phyloP scores from a whole-genome alignment of 2,888 invertebrate genomes.

The Plagiodera versicolora region DNA sequence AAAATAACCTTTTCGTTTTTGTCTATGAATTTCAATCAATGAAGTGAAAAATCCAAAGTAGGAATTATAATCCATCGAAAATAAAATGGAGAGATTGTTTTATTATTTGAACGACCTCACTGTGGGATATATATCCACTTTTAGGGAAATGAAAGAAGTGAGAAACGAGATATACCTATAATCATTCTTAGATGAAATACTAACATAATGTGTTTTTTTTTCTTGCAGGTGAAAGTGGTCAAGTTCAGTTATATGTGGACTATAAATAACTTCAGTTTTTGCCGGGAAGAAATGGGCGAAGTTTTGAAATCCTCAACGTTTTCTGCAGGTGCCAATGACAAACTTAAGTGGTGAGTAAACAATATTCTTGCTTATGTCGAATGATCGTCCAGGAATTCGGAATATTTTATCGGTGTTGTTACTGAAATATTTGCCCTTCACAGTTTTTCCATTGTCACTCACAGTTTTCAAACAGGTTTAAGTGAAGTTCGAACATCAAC shows the following conservation, averaged over 20 bases:
- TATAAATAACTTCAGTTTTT: constrained; percentile 99
- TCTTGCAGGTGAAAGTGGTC: constrained; percentile 95
- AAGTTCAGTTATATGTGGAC: constrained; percentile 99
- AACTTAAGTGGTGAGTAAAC: constrained; percentile 88
- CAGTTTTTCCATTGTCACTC: neutral
- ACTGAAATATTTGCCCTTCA: neutral
- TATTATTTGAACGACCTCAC: constrained; percentile 10
- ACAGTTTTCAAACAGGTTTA: neutral
- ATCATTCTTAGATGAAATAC: neutral
- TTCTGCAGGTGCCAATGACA: constrained; percentile 99
- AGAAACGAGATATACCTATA: neutral
- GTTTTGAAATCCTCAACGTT: constrained; percentile 99
- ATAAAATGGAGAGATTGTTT: constrained; percentile 15
- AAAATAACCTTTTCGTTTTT: neutral
- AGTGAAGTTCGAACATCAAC: neutral
- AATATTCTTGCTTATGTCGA: constrained; percentile 4
- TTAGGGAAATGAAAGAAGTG: constrained; percentile 17
- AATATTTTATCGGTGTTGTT: neutral
- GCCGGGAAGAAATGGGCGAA: constrained; percentile 99
- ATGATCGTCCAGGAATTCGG: neutral
- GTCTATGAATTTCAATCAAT: no score
- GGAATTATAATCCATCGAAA: no score
- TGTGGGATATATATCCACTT: constrained; percentile 16
- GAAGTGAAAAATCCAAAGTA: no score
- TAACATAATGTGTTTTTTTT: constrained; percentile 6